Percentiles rank a stretch among this genome's conserved stretches.
These are phyloP conservation scores for Epinephelus malabaricus DNA, from an alignment of 2,797 vertebrate genomes.

Conservation along the genomic window DNA sequence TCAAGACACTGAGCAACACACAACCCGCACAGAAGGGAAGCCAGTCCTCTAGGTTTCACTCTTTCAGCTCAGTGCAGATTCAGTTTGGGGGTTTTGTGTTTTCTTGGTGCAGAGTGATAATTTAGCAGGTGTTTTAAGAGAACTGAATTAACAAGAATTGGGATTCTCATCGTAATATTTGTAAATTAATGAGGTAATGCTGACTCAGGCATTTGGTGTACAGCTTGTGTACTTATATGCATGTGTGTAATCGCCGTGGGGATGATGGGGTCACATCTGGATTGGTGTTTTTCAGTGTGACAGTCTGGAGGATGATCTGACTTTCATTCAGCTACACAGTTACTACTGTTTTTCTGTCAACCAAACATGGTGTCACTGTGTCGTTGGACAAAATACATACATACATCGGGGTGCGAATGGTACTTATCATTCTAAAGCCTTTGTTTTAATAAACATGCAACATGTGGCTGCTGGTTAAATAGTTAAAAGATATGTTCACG, in stretches of 20 bases:
- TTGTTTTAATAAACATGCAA: too few relatives aligned
- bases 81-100: background rate
- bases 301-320: too few relatives aligned
- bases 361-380: background rate
- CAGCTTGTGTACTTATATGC: background rate
- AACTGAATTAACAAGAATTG: background rate
- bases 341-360: background rate
- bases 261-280: too few relatives aligned
- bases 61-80: background rate
- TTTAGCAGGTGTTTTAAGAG: background rate
- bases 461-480: too few relatives aligned
- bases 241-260: too few relatives aligned
- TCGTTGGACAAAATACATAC: background rate
- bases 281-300: too few relatives aligned
- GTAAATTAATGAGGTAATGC: background rate
- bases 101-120: background rate
- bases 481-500: too few relatives aligned
- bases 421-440: too few relatives aligned
- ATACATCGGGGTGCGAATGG: too few relatives aligned
- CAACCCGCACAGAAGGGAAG: slow-evolving; percentile 30
- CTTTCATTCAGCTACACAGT: too few relatives aligned
- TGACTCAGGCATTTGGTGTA: background rate
- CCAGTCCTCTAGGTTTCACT: slow-evolving; percentile 11
- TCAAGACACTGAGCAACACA: slow-evolving; percentile 68
- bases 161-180: background rate